These are phyloP conservation scores for Tipula vernalis DNA, from an alignment of 2,888 invertebrate genomes.

Conservation along the genomic window DNA sequence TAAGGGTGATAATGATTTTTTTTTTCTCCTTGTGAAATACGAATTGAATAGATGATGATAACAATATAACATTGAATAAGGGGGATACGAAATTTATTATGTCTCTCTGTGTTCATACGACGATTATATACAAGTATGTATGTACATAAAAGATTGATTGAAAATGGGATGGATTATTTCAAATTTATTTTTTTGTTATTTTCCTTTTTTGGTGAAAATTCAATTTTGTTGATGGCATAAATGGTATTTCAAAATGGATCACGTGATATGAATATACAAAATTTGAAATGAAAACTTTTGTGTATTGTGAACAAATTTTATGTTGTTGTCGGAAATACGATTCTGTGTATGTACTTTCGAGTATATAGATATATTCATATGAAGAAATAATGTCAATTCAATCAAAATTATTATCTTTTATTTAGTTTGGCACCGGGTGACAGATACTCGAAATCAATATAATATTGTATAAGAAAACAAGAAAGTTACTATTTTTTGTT, in stretches of 20 bases:
- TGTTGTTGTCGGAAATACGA: neutral
- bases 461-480: neutral
- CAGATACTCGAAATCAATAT: neutral
- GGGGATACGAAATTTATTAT: neutral
- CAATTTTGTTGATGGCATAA: constrained; percentile 4
- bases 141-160: neutral
- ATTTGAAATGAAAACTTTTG: constrained; percentile 4
- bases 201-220: neutral
- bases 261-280: neutral
- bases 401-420: neutral
- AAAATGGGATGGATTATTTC: constrained; percentile 4
- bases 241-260: constrained; percentile 4
- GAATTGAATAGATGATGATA: neutral
- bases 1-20: neutral
- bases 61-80: neutral
- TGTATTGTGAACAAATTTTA: neutral
- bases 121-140: neutral
- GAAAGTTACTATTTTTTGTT: neutral
- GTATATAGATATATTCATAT: neutral
- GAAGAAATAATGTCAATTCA: neutral
- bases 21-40: neutral
- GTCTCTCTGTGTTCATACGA: neutral
- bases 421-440: neutral
- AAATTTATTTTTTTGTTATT: neutral
- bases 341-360: neutral